Conservation (phyloP, 2,113 vertebrate species). For the Bolborhynchus lineola region DNA sequence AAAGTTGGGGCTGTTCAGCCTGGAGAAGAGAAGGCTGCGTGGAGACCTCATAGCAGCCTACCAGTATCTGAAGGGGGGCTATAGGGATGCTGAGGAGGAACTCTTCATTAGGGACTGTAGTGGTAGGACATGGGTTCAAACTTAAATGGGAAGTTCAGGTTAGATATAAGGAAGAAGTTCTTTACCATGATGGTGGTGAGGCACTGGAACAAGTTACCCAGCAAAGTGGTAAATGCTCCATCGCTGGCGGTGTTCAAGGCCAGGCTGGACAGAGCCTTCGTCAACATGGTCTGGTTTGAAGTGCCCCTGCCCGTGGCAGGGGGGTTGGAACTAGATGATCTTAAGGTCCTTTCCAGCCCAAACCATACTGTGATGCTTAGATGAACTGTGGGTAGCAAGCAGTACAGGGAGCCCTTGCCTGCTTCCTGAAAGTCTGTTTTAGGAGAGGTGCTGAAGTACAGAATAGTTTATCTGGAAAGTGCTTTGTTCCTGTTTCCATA, state of each 20-base stretch:
- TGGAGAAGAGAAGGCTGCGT: too few species aligned
- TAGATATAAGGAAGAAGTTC: not conserved
- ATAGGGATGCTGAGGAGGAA: too few species aligned
- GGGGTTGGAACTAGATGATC: not conserved
- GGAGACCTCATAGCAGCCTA: too few species aligned
- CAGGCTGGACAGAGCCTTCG: not conserved
- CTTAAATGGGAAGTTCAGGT: not conserved
- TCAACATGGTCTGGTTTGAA: not conserved
- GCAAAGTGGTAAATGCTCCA: not conserved
- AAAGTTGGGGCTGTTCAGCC: too few species aligned
- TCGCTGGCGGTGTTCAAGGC: not conserved
- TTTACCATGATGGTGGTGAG: not conserved
- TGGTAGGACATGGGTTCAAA: too few species aligned
- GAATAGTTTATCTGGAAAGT: not conserved
- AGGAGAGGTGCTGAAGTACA: not conserved
- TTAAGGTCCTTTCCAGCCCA: not conserved
- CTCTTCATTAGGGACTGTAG: too few species aligned
- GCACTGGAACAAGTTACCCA: not conserved
- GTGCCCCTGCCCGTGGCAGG: not conserved
- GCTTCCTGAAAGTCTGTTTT: not conserved
- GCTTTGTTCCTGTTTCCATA: not conserved
- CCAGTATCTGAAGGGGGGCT: too few species aligned
- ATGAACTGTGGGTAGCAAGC: not conserved
- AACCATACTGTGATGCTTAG: not conserved
- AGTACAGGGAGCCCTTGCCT: not conserved